These are phyloP conservation scores for Lasioglossum villosulum DNA, from an alignment of 2,888 invertebrate genomes.

Conservation along the genomic window DNA sequence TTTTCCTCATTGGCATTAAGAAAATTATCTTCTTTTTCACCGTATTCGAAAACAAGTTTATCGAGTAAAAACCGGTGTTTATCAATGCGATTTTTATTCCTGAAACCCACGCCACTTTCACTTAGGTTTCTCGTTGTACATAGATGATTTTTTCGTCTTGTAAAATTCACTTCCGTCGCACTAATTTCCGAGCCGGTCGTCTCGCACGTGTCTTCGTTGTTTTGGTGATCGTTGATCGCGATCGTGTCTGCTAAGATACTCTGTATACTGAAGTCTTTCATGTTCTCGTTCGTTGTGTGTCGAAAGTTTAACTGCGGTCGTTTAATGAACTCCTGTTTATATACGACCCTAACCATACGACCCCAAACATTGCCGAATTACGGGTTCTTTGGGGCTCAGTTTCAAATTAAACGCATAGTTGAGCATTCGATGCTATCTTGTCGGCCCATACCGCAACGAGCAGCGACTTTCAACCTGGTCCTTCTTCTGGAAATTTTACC, in stretches of 20 bases:
- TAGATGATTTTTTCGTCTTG: background rate
- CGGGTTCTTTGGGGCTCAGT: conserved; percentile 54
- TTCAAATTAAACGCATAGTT: conserved; percentile 83
- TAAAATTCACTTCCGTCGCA: background rate
- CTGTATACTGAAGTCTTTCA: conserved; percentile 50
- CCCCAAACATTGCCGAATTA: conserved; percentile 71
- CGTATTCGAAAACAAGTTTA: background rate
- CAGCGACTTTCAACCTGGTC: conserved; percentile 49
- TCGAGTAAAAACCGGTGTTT: background rate
- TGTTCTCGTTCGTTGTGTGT: conserved; percentile 28
- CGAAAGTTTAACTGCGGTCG: conserved; percentile 41
- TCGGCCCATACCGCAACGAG: conserved; percentile 19
- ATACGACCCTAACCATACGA: conserved; percentile 37
- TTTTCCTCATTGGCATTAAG: background rate
- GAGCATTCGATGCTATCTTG: conserved; percentile 61
- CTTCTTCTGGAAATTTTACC: background rate
- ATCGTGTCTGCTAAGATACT: conserved; percentile 40
- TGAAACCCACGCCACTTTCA: background rate
- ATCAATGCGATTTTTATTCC: background rate
- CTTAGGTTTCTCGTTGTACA: background rate
- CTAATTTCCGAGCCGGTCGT: background rate
- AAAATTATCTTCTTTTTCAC: background rate
- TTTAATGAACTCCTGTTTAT: conserved; percentile 50
- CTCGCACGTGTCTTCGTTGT: background rate
- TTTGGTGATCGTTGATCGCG: background rate